Evolutionary conservation across 2,797 vertebrate species (phyloP).

Genomic region (Bryconaethiops microstoma): DNA sequence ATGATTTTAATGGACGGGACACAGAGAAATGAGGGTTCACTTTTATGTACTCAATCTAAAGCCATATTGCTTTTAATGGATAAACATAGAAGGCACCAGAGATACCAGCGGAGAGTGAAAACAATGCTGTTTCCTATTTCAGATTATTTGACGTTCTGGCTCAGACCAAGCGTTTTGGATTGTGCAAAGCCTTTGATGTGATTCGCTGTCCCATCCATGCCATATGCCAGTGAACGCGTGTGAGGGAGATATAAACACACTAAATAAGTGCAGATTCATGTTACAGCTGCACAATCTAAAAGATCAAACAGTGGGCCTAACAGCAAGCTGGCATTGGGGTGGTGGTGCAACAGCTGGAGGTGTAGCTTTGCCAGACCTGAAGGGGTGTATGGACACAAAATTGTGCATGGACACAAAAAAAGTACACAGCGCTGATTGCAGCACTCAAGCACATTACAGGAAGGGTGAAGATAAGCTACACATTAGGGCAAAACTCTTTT

Average conservation of each 20-base stretch:
- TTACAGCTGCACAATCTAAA: slow-evolving; percentile 56
- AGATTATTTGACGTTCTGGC: slow-evolving; percentile 37
- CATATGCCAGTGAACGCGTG: slow-evolving; percentile 54
- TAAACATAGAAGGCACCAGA: not conserved
- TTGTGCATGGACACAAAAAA: too few relatives aligned
- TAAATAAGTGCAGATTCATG: slow-evolving; percentile 59
- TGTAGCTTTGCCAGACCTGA: slow-evolving; percentile 42
- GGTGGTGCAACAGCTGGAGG: slow-evolving; percentile 61
- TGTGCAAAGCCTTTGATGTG: slow-evolving; percentile 50
- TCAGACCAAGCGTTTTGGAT: slow-evolving; percentile 31
- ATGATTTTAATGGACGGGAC: not conserved
- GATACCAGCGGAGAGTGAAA: slow-evolving; percentile 27
- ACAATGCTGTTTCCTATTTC: slow-evolving; percentile 19
- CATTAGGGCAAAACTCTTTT: not conserved
- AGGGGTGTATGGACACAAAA: slow-evolving; percentile 48
- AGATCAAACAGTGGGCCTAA: slow-evolving; percentile 57
- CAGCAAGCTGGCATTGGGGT: slow-evolving; percentile 56
- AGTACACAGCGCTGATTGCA: not conserved
- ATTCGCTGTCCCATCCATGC: slow-evolving; percentile 51
- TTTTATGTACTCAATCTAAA: not conserved
- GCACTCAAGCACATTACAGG: not conserved
- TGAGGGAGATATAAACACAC: slow-evolving; percentile 65
- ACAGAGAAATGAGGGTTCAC: not conserved
- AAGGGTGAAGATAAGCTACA: slow-evolving; percentile 1
- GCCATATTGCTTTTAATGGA: slow-evolving; percentile 9